Base-by-base conservation (phyloP, 1,140 invertebrate genomes). In the Plodia interpunctella region DNA sequence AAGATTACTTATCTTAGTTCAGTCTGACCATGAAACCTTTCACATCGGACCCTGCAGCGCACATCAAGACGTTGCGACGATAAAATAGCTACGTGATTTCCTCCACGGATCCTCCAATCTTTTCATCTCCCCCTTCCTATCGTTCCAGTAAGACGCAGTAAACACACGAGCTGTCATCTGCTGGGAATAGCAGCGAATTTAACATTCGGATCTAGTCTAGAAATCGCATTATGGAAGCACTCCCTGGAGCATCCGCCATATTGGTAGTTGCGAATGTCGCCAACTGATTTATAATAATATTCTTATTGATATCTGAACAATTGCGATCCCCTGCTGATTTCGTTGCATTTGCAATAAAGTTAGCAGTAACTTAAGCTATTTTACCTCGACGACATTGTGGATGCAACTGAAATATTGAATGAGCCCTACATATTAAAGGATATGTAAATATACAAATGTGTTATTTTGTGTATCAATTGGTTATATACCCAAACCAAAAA, bases 31-130 rank as follows among this genome's bases (percentile, higher is more conserved):
- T 53, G 51, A 25, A 53, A 53, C 51, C 20, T 53, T 53, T 53
- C 49, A 15, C 49, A 20, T 49, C 15, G 49, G 49, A 51, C 49
- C 51, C 51, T 53, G 21, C 51, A 53, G 19, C 19, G 19, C 50
- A 65, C 66, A 68, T 76, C 64, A 66, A 69, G 68, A 60, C 63
- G 38, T 49, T 62, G 49, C 62, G 21, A 69, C 80, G 70, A 85
- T 87, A 85, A 85, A 87, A 84, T 76, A 70, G 70, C 70, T 71
- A 84, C 85, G 82, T 85, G 85, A 83, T 83, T 75, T 76, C 67
- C 67, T 66, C 72, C 74, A 64, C 76, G 72, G 71, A 73, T 77
- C 77, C 63, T 71, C 62, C 76, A 78, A 86, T 85, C 80, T 84
- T 80, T 87, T 80, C 80, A 81, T 80, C 72, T 79, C 59, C 57